phyloP scores from a whole-genome alignment of 1,140 invertebrate genomes.

The Pristionchus pacificus region DNA sequence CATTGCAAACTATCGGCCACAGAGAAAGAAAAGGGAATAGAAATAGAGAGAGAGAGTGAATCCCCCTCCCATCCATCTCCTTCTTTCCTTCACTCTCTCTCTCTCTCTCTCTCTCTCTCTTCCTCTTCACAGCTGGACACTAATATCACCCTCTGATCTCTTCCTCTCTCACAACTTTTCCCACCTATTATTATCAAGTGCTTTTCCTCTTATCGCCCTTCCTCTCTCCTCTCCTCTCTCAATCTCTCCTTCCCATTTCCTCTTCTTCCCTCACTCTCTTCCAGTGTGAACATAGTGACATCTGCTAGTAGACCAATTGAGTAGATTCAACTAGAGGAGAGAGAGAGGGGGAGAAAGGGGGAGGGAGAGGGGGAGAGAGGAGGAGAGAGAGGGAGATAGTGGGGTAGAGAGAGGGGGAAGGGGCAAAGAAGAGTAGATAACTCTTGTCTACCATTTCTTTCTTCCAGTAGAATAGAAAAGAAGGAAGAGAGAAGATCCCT shows the following conservation, averaged over 20 bases:
- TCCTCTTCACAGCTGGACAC: conserved; percentile 2
- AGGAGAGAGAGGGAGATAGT: too few species aligned
- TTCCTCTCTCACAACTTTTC: not conserved
- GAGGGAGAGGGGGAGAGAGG: too few species aligned
- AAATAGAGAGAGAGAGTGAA: not conserved
- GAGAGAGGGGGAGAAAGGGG: too few species aligned
- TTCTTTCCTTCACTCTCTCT: not conserved
- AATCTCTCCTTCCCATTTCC: not conserved
- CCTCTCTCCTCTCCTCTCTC: conserved; percentile 8
- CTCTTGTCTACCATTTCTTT: too few species aligned
- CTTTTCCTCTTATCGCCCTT: conserved; percentile 17
- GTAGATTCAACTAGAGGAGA: too few species aligned
- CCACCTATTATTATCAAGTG: conserved; percentile 12
- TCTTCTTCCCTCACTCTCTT: not conserved
- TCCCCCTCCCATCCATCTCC: too few species aligned
- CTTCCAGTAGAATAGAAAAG: too few species aligned
- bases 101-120: conserved; percentile 1
- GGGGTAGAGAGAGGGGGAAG: too few species aligned
- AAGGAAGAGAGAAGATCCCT: too few species aligned
- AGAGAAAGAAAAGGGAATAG: not conserved
- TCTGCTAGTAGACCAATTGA: too few species aligned
- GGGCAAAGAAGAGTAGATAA: too few species aligned
- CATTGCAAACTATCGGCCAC: conserved; percentile 13
- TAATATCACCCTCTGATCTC: not conserved
- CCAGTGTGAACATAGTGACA: too few species aligned